Base-by-base conservation (phyloP, 1,140 invertebrate species). In the Aphidius gifuensis region DNA sequence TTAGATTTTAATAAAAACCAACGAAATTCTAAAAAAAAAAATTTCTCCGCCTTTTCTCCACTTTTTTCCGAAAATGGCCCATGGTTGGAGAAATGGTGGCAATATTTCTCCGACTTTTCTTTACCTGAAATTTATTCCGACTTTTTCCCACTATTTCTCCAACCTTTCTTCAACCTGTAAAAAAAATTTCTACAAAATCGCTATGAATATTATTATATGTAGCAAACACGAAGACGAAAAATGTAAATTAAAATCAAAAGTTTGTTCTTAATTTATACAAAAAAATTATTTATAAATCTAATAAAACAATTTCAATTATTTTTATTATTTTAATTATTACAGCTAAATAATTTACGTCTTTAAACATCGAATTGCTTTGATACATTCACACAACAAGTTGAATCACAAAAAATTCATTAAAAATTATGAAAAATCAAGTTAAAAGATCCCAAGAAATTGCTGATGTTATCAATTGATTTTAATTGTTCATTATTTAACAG, bases 281-380 rank as follows among this genome's bases (percentile, higher is more conserved):
- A 5, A 32, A 39, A 23, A 58, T 16, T 16, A 16, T 16, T 16
- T 16, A 16, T 16, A 16, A 16, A 16, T 16, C 16, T 16, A 16
- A 16, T 7, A 60, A 9, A 45, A 45, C 39, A 5, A 50, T 64
- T 43, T 64, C 9, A 42, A 16, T 16, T 16, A 16, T 64, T 58
- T 58, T 43, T 50, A 43, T 16, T 16, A 46, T 23, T 23, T 57
- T 8, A 39, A 23, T 11, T 51, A 58, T 16, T 3, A 0, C 68
- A 74, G 40, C 7, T 64, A 44, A 70, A 66, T 44, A 67, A 72
- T 39, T 53, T 73, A 50, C 64, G 59, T 48, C 58, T 68, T 58
- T 68, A 70, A 40, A 73, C 68, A 7, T 65, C 67, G 4, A 64
- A 66, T 40, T 68, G 68, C 2, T 57, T 77, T 7, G 71, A 75